Percentiles rank a stretch among this genome's conserved stretches.
phyloP scores from a whole-genome alignment of 2,888 invertebrate species.

The Limnephilus lunatus region DNA sequence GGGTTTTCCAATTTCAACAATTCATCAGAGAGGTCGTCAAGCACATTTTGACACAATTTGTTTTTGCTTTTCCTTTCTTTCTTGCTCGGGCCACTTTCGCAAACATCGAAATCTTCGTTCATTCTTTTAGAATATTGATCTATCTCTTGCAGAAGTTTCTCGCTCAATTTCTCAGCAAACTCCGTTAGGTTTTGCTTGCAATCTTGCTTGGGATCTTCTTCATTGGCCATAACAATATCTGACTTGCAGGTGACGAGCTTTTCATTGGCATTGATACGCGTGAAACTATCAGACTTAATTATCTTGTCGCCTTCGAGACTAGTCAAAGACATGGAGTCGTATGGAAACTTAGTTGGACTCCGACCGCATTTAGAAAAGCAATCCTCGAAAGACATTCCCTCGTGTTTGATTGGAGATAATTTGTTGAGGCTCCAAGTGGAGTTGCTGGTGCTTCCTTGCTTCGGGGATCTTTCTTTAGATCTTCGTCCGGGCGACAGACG shows the following conservation, averaged over 20 bases:
- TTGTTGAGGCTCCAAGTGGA: slow-evolving; percentile 77
- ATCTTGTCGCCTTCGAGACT: slow-evolving; percentile 77
- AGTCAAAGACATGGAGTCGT: slow-evolving; percentile 76
- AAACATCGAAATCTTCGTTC: slow-evolving; percentile 76
- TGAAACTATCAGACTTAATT: slow-evolving; percentile 77
- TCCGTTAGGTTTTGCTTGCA: slow-evolving; percentile 85
- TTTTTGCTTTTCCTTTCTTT: slow-evolving; percentile 75
- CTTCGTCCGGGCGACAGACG: slow-evolving; percentile 75
- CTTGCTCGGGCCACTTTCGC: slow-evolving; percentile 76
- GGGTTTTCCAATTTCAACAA: slow-evolving; percentile 77
- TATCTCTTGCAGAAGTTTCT: slow-evolving; percentile 87
- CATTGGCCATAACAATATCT: slow-evolving; percentile 75
- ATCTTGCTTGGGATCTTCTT: slow-evolving; percentile 73
- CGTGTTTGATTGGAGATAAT: slow-evolving; percentile 74
- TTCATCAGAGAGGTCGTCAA: slow-evolving; percentile 75
- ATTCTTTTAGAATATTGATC: slow-evolving; percentile 80
- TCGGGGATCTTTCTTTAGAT: slow-evolving; percentile 76
- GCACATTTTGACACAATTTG: slow-evolving; percentile 75
- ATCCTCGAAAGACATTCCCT: slow-evolving; percentile 76
- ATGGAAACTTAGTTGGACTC: slow-evolving; percentile 75
- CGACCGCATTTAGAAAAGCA: slow-evolving; percentile 74
- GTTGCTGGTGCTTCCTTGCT: slow-evolving; percentile 75
- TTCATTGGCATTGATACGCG: slow-evolving; percentile 75
- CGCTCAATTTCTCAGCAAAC: slow-evolving; percentile 89
- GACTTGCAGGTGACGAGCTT: slow-evolving; percentile 77